Evolutionary conservation across 2,113 vertebrate genomes (phyloP).

Genomic region (Rhabdomys dilectus): DNA sequence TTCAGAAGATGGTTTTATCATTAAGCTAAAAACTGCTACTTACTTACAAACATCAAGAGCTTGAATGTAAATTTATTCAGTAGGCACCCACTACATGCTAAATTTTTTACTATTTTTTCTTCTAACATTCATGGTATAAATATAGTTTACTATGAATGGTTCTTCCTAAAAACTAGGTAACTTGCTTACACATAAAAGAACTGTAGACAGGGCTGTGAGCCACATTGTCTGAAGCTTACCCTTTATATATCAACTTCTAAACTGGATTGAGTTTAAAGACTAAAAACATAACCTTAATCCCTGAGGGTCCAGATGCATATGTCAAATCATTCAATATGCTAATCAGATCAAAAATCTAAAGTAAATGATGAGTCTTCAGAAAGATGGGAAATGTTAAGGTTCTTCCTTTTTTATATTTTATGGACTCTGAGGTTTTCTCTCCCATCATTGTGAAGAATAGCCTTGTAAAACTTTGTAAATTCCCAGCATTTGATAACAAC

Average conservation of each 20-base stretch:
- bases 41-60: background rate
- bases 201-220: background rate
- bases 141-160: background rate
- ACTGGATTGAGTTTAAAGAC: background rate
- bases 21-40: background rate
- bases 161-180: background rate
- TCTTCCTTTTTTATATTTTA: background rate
- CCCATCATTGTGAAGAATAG: background rate
- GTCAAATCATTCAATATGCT: background rate
- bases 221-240: background rate
- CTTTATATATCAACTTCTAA: background rate
- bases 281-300: background rate
- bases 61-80: background rate
- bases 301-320: background rate
- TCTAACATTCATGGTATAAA: background rate
- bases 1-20: background rate
- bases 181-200: background rate
- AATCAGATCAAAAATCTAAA: background rate
- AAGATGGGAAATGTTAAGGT: background rate
- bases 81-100: background rate
- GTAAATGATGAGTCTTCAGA: background rate
- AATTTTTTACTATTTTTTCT: background rate
- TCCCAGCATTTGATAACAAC: background rate
- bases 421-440: background rate
- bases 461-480: background rate